Conservation (phyloP, 2,797 vertebrate genomes). For the Salarias fasciatus region DNA sequence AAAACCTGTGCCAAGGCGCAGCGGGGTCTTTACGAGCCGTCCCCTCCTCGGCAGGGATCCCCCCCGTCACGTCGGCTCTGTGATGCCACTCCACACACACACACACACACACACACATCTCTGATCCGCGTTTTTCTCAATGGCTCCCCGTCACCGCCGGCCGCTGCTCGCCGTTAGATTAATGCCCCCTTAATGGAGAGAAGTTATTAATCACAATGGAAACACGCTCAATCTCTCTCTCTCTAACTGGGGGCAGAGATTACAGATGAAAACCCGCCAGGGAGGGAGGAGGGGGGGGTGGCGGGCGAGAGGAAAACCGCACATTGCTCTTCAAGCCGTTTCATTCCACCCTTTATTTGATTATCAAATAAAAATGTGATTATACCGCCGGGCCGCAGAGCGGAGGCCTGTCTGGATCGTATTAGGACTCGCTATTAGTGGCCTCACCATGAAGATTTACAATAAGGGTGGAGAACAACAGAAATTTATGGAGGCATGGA, state of each 20-base stretch:
- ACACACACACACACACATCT: constrained; percentile 28
- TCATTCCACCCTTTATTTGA: constrained; percentile 80
- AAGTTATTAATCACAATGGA: constrained; percentile 76
- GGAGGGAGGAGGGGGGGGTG: constrained; percentile 28
- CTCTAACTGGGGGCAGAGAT: constrained; percentile 59
- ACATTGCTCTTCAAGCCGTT: constrained; percentile 71
- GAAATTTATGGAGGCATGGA: constrained; percentile 71
- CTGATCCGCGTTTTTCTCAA: constrained; percentile 56
- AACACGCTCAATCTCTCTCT: constrained; percentile 57
- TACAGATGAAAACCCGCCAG: constrained; percentile 74
- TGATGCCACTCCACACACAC: constrained; percentile 62
- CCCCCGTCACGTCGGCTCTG: constrained; percentile 39
- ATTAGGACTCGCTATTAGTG: constrained; percentile 76
- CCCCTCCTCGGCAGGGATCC: constrained; percentile 41
- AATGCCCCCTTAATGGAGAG: constrained; percentile 71
- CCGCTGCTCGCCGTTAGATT: constrained; percentile 66
- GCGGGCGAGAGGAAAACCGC: constrained; percentile 63
- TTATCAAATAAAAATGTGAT: constrained; percentile 83
- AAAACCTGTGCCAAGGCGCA: constrained; percentile 58
- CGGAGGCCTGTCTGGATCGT: constrained; percentile 77
- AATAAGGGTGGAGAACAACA: constrained; percentile 76
- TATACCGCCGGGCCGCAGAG: constrained; percentile 77
- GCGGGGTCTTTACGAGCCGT: constrained; percentile 52
- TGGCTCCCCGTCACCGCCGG: constrained; percentile 56
- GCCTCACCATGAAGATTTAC: constrained; percentile 75